Evolutionary conservation across 1,140 invertebrate species (phyloP).

Genomic region (Procambarus clarkii): DNA sequence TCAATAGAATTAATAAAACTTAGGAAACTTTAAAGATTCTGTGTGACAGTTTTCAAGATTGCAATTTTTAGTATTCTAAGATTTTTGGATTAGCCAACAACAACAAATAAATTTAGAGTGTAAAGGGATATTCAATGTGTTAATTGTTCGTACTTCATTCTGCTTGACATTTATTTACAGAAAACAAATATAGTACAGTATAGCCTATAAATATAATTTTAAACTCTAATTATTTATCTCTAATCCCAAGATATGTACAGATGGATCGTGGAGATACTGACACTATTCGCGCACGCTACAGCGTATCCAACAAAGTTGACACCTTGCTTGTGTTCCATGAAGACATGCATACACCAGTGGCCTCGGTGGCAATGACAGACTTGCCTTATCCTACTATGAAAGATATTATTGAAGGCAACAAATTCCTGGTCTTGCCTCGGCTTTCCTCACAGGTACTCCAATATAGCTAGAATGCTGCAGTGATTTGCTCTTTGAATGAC

Average conservation of each 20-base stretch:
- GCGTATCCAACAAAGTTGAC: conserved; percentile 85
- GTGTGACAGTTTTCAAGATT: no score
- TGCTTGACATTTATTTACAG: no score
- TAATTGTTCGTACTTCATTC: no score
- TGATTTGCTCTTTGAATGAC: no score
- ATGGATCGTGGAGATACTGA: conserved; percentile 79
- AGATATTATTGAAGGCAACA: conserved; percentile 91
- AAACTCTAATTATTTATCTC: neutral
- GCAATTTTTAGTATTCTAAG: no score
- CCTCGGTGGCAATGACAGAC: conserved; percentile 90
- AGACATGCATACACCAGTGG: conserved; percentile 86
- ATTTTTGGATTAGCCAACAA: no score
- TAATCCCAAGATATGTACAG: conserved; percentile 81
- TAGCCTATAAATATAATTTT: no score
- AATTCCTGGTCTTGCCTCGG: conserved; percentile 90
- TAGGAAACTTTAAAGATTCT: no score
- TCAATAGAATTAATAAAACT: no score
- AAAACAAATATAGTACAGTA: no score
- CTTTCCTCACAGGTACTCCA: conserved; percentile 89
- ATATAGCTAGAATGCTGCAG: neutral
- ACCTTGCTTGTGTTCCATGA: conserved; percentile 94
- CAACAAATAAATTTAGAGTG: no score
- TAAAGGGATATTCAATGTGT: no score
- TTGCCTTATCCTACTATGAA: conserved; percentile 90
- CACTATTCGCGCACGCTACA: conserved; percentile 82